These are phyloP conservation scores for Ormia ochracea DNA, from an alignment of 2,888 invertebrate genomes.

Conservation along the genomic window DNA sequence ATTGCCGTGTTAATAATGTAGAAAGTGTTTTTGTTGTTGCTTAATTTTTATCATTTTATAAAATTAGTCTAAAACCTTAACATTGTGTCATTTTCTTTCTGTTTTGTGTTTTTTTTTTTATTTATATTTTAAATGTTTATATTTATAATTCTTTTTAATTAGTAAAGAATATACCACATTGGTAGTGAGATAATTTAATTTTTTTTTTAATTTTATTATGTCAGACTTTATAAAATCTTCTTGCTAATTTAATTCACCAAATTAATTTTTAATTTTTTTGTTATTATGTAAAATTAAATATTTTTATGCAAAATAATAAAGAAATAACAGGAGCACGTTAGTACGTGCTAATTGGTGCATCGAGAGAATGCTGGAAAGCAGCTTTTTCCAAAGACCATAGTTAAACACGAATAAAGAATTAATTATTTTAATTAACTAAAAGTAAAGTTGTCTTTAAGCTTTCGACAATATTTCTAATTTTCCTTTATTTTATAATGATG, in stretches of 20 bases:
- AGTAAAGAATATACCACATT: conserved; percentile 49
- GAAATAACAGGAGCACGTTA: background rate
- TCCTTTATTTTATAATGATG: conserved; percentile 17
- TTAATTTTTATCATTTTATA: conserved; percentile 8
- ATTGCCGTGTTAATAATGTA: background rate
- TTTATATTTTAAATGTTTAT: background rate
- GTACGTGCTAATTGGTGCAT: background rate
- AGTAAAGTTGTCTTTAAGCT: background rate
- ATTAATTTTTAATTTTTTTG: conserved; percentile 48
- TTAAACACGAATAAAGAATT: background rate
- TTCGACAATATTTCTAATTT: background rate
- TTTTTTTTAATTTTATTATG: conserved; percentile 72
- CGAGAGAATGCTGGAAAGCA: background rate
- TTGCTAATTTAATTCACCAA: conserved; percentile 13
- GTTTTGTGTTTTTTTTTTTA: background rate
- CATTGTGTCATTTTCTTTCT: background rate
- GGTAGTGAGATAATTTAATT: conserved; percentile 64
- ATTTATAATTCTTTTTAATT: background rate
- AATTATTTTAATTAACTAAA: background rate
- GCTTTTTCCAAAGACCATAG: background rate
- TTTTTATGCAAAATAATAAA: conserved; percentile 3
- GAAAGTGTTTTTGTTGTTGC: background rate
- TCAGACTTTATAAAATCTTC: conserved; percentile 74
- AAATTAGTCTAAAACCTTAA: conserved; percentile 22
- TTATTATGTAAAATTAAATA: conserved; percentile 48